Evolutionary conservation across 2,797 vertebrate genomes (phyloP).

Genomic region (Oreochromis mossambicus): DNA sequence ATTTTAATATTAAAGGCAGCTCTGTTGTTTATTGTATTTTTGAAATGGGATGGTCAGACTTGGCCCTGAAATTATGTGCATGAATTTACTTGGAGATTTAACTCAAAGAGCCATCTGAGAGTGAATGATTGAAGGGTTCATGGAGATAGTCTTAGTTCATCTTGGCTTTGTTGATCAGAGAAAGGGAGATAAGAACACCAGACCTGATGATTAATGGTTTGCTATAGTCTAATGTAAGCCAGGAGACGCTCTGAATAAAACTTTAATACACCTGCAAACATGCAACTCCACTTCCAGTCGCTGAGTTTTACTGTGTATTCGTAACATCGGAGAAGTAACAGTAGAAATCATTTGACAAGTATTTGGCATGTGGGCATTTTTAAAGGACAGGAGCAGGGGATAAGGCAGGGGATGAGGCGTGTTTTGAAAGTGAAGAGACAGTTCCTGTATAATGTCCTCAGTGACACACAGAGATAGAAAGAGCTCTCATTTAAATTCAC

Average conservation of each 20-base stretch:
- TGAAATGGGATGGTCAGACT: conserved; percentile 21
- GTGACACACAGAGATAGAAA: background rate
- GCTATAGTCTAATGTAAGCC: conserved; percentile 14
- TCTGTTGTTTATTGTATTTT: conserved; percentile 3
- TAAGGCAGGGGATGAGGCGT: background rate
- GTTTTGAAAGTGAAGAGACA: conserved; percentile 26
- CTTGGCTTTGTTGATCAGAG: conserved; percentile 48
- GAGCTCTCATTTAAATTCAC: conserved; percentile 54
- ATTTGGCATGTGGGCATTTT: conserved; percentile 32
- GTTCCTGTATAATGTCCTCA: conserved; percentile 21
- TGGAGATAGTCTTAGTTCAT: conserved; percentile 53
- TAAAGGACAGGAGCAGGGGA: conserved; percentile 11
- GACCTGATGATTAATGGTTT: conserved; percentile 61
- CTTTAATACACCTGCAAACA: conserved; percentile 32
- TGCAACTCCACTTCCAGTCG: background rate
- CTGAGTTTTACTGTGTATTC: conserved; percentile 10
- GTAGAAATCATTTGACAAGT: conserved; percentile 31
- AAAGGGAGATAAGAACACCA: conserved; percentile 43
- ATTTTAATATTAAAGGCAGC: conserved; percentile 1
- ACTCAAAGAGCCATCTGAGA: conserved; percentile 34
- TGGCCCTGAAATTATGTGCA: background rate
- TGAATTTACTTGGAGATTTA: conserved; percentile 27
- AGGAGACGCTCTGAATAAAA: conserved; percentile 28
- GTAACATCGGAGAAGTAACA: conserved; percentile 14
- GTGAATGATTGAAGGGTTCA: conserved; percentile 50